A percentile compares a stretch with the other conserved stretches of the same genome.
These are phyloP conservation scores for Halocaridina rubra DNA, from an alignment of 2,888 invertebrate species.

Conservation along the genomic window DNA sequence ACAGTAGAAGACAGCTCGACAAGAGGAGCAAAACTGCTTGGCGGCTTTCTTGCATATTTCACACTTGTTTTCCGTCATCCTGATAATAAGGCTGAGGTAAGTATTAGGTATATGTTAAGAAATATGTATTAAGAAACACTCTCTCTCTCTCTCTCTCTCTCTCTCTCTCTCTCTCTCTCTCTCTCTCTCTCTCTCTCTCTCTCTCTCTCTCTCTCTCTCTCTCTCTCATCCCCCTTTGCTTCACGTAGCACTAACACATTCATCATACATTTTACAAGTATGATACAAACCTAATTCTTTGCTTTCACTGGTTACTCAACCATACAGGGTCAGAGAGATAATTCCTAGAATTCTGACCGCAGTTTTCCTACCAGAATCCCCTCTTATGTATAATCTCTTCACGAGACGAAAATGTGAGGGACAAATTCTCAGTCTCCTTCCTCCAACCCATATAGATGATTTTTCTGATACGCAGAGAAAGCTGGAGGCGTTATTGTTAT, in stretches of 20 bases:
- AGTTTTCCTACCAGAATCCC: too few species aligned
- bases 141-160: background rate
- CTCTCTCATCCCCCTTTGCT: background rate
- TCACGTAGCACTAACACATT: background rate
- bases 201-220: background rate
- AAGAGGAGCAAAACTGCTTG: constrained; percentile 63
- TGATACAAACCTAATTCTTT: too few species aligned
- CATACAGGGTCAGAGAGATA: too few species aligned
- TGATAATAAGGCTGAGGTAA: too few species aligned
- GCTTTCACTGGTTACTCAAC: too few species aligned
- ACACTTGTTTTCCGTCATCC: constrained; percentile 45
- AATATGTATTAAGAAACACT: background rate
- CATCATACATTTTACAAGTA: too few species aligned
- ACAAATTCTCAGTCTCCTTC: background rate
- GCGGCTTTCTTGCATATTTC: constrained; percentile 60
- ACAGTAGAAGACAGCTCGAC: constrained; percentile 64
- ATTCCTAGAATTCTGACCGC: too few species aligned
- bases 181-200: constrained; percentile 4
- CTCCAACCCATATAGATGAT: background rate
- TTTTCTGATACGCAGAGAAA: background rate
- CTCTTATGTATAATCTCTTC: too few species aligned
- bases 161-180: background rate
- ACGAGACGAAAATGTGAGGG: too few species aligned
- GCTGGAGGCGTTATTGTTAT: too few species aligned
- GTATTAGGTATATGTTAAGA: too few species aligned